These are phyloP conservation scores for Enteromius thamalakanensis DNA, from an alignment of 2,797 vertebrate genomes.

Conservation along the genomic window DNA sequence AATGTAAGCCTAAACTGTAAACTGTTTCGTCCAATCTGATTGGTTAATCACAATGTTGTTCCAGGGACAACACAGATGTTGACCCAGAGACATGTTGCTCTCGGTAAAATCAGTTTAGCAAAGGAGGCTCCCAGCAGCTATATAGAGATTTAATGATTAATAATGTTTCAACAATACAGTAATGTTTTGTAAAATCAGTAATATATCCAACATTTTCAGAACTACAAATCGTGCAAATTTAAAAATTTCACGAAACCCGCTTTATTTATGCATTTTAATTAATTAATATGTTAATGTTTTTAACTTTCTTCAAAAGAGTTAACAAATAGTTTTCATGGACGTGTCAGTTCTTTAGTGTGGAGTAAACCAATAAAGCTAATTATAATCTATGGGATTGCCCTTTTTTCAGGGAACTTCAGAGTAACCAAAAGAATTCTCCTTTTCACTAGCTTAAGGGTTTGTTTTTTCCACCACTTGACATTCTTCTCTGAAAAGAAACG, in stretches of 20 bases:
- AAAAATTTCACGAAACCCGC: neutral
- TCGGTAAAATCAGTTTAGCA: no score
- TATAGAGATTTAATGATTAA: neutral
- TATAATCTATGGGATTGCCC: slow-evolving; percentile 25
- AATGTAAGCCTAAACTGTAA: no score
- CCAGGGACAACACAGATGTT: no score
- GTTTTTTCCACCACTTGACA: slow-evolving; percentile 73
- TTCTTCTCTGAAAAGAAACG: slow-evolving; percentile 76
- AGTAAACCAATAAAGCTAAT: slow-evolving; percentile 35
- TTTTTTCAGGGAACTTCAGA: neutral
- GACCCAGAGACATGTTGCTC: no score
- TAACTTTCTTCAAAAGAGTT: neutral
- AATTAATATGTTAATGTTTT: no score
- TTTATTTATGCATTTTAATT: no score
- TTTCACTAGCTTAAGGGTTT: slow-evolving; percentile 65
- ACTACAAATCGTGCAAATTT: neutral
- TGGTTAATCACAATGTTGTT: no score
- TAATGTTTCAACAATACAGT: neutral
- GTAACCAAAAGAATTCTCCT: neutral
- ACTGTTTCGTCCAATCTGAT: no score
- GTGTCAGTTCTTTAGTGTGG: slow-evolving; percentile 24
- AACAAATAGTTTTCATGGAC: neutral
- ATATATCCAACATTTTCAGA: neutral
- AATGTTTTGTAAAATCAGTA: neutral
- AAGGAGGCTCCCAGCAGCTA: no score